Percentiles rank a stretch among this genome's conserved stretches.
Conservation (phyloP, 23 tunicate species). For the Corella eumyota region DNA sequence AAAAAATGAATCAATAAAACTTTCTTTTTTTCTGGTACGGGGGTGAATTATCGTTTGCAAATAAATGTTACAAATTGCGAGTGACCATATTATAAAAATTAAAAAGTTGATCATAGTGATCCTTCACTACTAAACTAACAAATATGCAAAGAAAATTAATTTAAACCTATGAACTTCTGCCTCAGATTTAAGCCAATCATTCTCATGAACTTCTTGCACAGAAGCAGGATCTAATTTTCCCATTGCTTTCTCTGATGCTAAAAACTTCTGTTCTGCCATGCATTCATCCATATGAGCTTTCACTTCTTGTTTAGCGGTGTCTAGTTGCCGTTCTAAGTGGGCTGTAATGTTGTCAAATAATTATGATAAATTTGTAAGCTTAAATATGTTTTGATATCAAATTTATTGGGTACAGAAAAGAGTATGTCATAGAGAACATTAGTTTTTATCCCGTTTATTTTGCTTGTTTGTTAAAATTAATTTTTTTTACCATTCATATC, state of each 20-base stretch:
- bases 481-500: slow-evolving; percentile 59
- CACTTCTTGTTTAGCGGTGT: slow-evolving; percentile 61
- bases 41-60: too few species aligned
- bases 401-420: background rate
- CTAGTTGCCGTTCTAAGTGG: slow-evolving; percentile 69
- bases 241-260: slow-evolving; percentile 85
- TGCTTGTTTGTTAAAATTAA: background rate
- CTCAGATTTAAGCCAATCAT: slow-evolving; percentile 85
- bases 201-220: slow-evolving; percentile 89
- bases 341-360: slow-evolving; percentile 9
- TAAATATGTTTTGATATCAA: background rate
- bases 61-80: too few species aligned
- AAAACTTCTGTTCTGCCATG: slow-evolving; percentile 72
- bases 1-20: too few species aligned
- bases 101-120: too few species aligned
- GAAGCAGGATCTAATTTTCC: slow-evolving; percentile 41
- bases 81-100: too few species aligned
- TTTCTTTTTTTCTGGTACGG: too few species aligned
- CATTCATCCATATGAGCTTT: slow-evolving; percentile 53
- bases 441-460: background rate
- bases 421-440: background rate
- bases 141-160: too few species aligned
- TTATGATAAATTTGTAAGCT: background rate
- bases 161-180: slow-evolving; percentile 66
- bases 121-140: too few species aligned